These are phyloP conservation scores for Acrocyrtus sp. DNA, from an alignment of 2,888 invertebrate species.

Conservation along the genomic window DNA sequence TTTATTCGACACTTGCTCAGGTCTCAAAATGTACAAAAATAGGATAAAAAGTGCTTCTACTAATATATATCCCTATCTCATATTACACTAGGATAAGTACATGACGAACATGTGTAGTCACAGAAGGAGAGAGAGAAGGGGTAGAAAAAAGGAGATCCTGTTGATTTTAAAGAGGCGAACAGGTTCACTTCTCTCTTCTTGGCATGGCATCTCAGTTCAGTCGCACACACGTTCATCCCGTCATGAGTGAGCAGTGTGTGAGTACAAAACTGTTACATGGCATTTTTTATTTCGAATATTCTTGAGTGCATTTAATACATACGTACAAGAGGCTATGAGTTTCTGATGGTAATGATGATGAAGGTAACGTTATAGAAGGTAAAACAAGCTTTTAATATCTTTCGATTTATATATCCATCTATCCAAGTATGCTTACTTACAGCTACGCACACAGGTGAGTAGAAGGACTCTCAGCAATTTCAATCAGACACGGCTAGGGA, in stretches of 20 bases:
- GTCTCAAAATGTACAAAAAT: not conserved
- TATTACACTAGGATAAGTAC: no score
- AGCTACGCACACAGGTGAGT: no score
- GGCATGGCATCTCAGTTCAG: not conserved
- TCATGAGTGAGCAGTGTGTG: not conserved
- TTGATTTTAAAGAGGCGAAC: conserved; percentile 18
- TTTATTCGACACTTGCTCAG: conserved; percentile 13
- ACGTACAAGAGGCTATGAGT: not conserved
- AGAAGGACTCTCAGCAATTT: no score
- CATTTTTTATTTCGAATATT: not conserved
- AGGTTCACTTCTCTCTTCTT: conserved; percentile 13
- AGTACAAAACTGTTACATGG: conserved; percentile 14
- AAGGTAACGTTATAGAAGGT: conserved; percentile 25
- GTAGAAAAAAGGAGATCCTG: conserved; percentile 22
- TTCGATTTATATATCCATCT: no score
- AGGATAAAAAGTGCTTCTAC: no score
- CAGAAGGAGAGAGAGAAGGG: conserved; percentile 1
- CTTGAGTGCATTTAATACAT: not conserved
- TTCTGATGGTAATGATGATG: not conserved
- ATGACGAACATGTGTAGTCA: no score
- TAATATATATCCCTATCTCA: no score
- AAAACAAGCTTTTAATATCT: no score
- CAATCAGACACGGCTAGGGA: not conserved
- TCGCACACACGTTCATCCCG: not conserved
- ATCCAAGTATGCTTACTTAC: no score